Evolutionary conservation across 2,888 invertebrate species (phyloP), one percentile per base, ranked within the genome.

Genomic region (Ornithoptera alexandrae): DNA sequence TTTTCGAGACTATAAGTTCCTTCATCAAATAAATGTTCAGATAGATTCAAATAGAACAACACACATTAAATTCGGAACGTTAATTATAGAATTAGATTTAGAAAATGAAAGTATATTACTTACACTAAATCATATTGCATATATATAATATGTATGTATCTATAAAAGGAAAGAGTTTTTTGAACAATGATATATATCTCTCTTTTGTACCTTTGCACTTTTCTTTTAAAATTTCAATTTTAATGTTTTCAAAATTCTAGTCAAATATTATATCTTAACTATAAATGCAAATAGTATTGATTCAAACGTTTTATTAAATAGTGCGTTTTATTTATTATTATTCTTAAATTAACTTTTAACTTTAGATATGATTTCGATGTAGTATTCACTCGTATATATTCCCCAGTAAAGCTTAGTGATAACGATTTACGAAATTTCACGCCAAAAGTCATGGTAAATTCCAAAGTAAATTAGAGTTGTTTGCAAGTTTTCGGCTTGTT

Each of bases 391-490:
- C n/a, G 6, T 6, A 7, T 18, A n/a, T 53, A 18, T 53, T n/a
- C 18, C 6, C 53, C 53, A 7, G 6, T n/a, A 53, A 53, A n/a
- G 8, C 8, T 64, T 22, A 18, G 42, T 65, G 18, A 65, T 8
- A 36, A 65, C 46, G 59, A 57, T 46, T 59, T 42, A 42, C 46
- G 20, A 66, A 60, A 60, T 66, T 30, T 66, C 66, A 60, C 50
- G 66, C 50, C 50, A 6, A 59, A 66, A 66, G 66, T 66, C 60
- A 66, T 60, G 50, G 60, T 50, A 60, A 66, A 66, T 66, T 50
- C 66, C 20, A 30, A 66, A 66, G 66, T 60, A 60, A 60, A 66
- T 66, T 66, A 60, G 50, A 66, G 50, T 66, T 59, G 42, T 30
- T 66, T 50, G 24, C 24, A 60, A 66, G 36, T 20, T 66, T 66